Percentiles rank a stretch among this genome's conserved stretches.
Conservation (phyloP, 2,888 invertebrate genomes). For the Philhelius pedissequus region DNA sequence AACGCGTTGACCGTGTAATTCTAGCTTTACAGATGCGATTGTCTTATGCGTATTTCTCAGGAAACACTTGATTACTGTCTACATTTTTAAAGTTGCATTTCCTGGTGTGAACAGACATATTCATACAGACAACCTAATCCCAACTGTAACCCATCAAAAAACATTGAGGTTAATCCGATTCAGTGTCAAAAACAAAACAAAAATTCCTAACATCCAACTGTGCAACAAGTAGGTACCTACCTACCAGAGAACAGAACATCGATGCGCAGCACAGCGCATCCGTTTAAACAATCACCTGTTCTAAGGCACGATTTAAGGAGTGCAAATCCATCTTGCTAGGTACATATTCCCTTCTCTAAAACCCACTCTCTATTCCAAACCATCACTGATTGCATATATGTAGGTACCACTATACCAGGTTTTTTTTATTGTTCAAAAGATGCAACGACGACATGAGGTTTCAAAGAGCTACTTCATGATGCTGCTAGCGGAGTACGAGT, state of each 20-base stretch:
- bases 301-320: slow-evolving; percentile 56
- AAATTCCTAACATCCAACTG: slow-evolving; percentile 7
- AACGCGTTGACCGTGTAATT: no score
- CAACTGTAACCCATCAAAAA: slow-evolving; percentile 3
- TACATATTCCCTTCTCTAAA: slow-evolving; percentile 1
- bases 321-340: slow-evolving; percentile 20
- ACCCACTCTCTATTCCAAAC: slow-evolving; percentile 24
- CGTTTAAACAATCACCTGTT: slow-evolving; percentile 55
- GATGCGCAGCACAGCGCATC: slow-evolving; percentile 20
- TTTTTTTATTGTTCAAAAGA: slow-evolving; percentile 31
- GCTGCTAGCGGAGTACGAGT: no score
- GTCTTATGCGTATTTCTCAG: neutral
- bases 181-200: neutral
- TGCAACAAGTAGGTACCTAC: slow-evolving; percentile 31
- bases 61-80: neutral
- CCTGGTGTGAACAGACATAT: neutral
- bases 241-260: slow-evolving; percentile 3
- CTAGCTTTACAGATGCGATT: no score
- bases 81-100: neutral
- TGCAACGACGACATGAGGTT: slow-evolving; percentile 16
- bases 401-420: neutral
- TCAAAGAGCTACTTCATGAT: neutral
- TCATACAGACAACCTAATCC: neutral
- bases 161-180: slow-evolving; percentile 18
- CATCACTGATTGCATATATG: slow-evolving; percentile 1